Evolutionary conservation across 2,797 vertebrate genomes (phyloP).

Genomic region (Staurois parvus): DNA sequence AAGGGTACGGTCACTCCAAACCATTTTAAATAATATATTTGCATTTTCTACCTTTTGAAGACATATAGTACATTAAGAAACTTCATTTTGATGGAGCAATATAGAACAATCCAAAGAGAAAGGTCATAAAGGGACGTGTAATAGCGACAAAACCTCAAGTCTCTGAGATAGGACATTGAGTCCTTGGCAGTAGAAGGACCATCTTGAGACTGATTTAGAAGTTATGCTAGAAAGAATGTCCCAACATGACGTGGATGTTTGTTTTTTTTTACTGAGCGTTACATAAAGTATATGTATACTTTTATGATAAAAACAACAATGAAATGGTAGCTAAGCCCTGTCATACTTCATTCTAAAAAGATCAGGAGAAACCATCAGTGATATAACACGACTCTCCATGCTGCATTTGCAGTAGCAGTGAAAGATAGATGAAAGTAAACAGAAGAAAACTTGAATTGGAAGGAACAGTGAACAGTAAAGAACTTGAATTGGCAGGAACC

Average conservation of each 20-base stretch:
- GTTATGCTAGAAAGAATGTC: background rate
- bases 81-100: background rate
- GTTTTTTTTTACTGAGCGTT: background rate
- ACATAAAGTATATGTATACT: too few species aligned
- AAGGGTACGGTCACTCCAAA: slow-evolving; percentile 32
- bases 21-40: slow-evolving; percentile 26
- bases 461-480: too few species aligned
- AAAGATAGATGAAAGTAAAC: too few species aligned
- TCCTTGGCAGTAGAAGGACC: background rate
- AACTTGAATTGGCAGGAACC: too few species aligned
- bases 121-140: background rate
- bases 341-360: too few species aligned
- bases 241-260: background rate
- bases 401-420: too few species aligned
- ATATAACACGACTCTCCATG: too few species aligned
- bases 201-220: background rate
- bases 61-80: slow-evolving; percentile 3
- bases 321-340: too few species aligned
- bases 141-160: background rate
- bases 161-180: background rate
- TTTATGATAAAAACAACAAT: too few species aligned
- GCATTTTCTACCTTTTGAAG: slow-evolving; percentile 13
- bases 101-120: slow-evolving; percentile 6
- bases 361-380: too few species aligned
- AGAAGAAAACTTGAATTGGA: too few species aligned